These are phyloP conservation scores for Vollenhovia emeryi DNA, from an alignment of 1,140 invertebrate genomes.

Conservation along the genomic window DNA sequence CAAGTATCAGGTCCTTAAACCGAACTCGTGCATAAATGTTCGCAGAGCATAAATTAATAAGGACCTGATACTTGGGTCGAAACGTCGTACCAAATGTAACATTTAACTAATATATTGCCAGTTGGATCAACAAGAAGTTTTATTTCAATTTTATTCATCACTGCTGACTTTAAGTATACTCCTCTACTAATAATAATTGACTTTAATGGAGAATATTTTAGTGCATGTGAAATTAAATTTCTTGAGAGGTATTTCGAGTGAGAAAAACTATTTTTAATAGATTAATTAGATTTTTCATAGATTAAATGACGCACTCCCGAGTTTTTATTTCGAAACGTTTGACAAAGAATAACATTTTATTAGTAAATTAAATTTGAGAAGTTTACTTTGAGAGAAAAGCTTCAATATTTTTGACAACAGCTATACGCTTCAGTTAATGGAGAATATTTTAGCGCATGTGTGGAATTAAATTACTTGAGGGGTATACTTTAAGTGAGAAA, in stretches of 20 bases:
- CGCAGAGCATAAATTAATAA: no score
- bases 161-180: no score
- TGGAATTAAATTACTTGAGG: no score
- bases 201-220: neutral
- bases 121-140: no score
- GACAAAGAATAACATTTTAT: neutral
- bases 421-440: neutral
- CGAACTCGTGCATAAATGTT: no score
- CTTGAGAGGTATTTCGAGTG: neutral
- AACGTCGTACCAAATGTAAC: no score
- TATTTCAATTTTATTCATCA: no score
- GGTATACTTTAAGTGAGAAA: no score
- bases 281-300: no score
- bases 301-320: neutral
- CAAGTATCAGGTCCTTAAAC: no score
- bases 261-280: neutral
- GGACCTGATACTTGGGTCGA: no score
- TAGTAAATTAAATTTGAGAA: neutral
- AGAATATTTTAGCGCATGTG: neutral
- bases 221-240: neutral
- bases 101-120: no score
- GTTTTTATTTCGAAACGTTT: neutral
- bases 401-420: neutral
- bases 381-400: neutral
- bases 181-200: constrained; percentile 10